Base-by-base conservation (phyloP, 2,888 invertebrate genomes). In the Drosophila nigritarsus region DNA sequence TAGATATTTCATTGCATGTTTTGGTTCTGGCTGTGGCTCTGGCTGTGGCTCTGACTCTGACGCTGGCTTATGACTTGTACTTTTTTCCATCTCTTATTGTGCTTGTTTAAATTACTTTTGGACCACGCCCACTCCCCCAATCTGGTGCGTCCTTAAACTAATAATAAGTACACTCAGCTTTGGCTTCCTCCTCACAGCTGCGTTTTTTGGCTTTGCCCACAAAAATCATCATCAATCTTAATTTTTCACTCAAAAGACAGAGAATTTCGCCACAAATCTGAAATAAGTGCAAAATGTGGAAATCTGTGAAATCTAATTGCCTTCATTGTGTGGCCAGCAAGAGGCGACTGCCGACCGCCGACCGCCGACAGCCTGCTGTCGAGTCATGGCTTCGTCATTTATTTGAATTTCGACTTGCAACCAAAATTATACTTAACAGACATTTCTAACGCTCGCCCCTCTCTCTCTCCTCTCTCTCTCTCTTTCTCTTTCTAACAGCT, bases 401-500 rank as follows among this genome's bases (percentile, higher is more conserved):
- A 71, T 89, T 80, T 80, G 64, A 79, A 73, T 76, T 82, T 82
- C 67, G 58, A 79, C 70, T 70, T 79, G 77, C 65, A 65, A 18
- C 38, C 18, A 38, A 38, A 38, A 20, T 69, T 72, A 75, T 78
- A 65, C 50, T 58, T 65, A 70, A 38, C 50, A 59, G 66, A 53
- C 45, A 67, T 64, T 62, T 65, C 20, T 61, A 42, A 20, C 42
- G 15, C 7, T 15, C 36, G 20, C 20, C 7, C 8, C 8, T 8
- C 3, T 24, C 24, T 24, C 24, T 7, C 48, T 9, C 20, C 20
- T 6, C 8, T 42, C 61, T 48, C 20, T 53, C 8, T 18, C 9
- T 6, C 56, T 54, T 32, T 59, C 13, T 48, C 20, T 63, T 56
- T 32, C 53, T 84, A 93, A 9, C 92, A 96, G 96, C 93, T 95